phyloP scores from a whole-genome alignment of 2,113 vertebrate genomes.

The Chauna torquata region DNA sequence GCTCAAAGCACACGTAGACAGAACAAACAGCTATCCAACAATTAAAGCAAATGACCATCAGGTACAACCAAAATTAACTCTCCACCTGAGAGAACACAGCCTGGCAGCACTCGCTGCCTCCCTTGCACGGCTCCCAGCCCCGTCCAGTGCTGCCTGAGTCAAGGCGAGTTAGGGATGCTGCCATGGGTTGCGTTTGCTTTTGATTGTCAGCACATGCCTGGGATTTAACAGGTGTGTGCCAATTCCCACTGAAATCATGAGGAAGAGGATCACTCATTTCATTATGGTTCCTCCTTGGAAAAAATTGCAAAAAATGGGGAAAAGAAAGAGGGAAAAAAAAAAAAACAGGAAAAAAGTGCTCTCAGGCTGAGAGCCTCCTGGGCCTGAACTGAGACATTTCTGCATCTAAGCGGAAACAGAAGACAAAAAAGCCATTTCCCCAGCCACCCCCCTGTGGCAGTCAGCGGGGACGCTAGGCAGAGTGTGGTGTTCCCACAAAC shows the following conservation, averaged over 20 bases:
- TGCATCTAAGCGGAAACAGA: not conserved
- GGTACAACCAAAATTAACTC: not conserved
- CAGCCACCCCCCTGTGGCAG: accelerated
- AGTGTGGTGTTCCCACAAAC: not conserved
- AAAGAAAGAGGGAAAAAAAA: not conserved
- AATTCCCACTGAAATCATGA: not conserved
- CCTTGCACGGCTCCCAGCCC: not conserved
- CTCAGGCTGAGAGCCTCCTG: not conserved
- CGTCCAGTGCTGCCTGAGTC: not conserved
- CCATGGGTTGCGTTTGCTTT: accelerated
- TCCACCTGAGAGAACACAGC: not conserved
- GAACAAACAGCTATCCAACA: not conserved
- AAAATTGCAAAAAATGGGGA: not conserved
- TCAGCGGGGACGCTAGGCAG: not conserved
- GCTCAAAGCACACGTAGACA: not conserved
- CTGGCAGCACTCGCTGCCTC: accelerated
- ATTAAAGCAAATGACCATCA: not conserved
- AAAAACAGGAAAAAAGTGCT: not conserved
- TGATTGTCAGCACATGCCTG: accelerated
- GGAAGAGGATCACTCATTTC: not conserved
- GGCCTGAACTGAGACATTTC: not conserved
- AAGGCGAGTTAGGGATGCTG: not conserved
- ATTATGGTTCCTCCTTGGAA: not conserved
- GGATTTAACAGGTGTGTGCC: not conserved
- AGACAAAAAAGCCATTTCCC: not conserved